phyloP scores from a whole-genome alignment of 2,113 vertebrate species.

The Lepus europaeus region DNA sequence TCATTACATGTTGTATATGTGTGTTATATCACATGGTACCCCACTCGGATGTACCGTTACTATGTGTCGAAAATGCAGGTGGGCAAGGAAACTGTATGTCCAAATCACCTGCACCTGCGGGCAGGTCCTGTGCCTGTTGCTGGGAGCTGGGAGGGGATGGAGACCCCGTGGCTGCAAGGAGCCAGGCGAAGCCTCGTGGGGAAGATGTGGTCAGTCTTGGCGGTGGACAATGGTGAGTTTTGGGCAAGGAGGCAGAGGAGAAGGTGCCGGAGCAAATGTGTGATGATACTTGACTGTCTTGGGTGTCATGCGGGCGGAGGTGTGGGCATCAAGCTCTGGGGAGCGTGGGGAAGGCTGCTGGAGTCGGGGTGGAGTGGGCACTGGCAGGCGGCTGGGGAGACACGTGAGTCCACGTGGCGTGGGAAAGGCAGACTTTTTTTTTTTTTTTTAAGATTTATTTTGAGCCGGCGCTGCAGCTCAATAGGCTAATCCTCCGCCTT shows the following conservation, averaged over 20 bases:
- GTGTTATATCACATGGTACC: background rate
- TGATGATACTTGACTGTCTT: accelerated
- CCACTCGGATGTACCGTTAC: background rate
- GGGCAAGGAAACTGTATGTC: too few relatives aligned
- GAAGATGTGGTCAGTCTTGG: background rate
- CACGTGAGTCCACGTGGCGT: accelerated
- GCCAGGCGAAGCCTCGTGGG: background rate
- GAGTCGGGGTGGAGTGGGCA: too few relatives aligned
- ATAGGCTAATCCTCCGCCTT: too few relatives aligned
- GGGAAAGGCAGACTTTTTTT: background rate
- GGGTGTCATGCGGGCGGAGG: background rate
- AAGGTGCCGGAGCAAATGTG: background rate
- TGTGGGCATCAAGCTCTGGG: background rate
- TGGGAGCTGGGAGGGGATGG: too few relatives aligned
- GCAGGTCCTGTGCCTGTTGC: too few relatives aligned
- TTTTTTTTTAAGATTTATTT: too few relatives aligned
- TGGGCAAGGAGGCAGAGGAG: background rate
- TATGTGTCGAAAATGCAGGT: background rate
- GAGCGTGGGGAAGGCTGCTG: background rate
- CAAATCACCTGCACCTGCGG: too few relatives aligned
- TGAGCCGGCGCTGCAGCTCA: too few relatives aligned
- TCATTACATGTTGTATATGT: background rate
- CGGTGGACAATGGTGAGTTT: background rate
- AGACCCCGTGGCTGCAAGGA: background rate
- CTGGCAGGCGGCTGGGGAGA: background rate